These are phyloP conservation scores for Acleris holmiana DNA, from an alignment of 2,888 invertebrate species.

Conservation along the genomic window DNA sequence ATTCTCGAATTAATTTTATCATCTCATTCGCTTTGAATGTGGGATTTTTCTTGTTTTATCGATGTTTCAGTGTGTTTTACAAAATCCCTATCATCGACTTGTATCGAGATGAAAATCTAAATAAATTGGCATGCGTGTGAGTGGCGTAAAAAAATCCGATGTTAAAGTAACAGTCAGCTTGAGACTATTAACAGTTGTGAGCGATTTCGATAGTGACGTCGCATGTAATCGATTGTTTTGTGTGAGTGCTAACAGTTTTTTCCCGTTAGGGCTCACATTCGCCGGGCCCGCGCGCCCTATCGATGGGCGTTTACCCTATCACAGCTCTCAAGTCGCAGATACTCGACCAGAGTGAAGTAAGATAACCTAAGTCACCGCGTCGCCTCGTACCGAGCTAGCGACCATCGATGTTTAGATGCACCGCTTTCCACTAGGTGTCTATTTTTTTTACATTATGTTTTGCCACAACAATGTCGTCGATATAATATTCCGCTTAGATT, in stretches of 20 bases:
- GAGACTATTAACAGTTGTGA: constrained; percentile 59
- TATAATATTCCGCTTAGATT: constrained; percentile 35
- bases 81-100: constrained; percentile 20
- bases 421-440: constrained; percentile 82
- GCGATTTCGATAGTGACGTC: constrained; percentile 51
- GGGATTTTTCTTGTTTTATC: constrained; percentile 60
- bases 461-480: constrained; percentile 36
- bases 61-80: constrained; percentile 38
- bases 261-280: constrained; percentile 93
- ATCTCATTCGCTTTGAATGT: constrained; percentile 80
- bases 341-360: constrained; percentile 95
- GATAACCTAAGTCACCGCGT: constrained; percentile 82
- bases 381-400: constrained; percentile 76
- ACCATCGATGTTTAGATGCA: constrained; percentile 83
- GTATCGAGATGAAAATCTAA: constrained; percentile 17
- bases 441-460: constrained; percentile 50
- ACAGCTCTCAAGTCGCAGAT: constrained; percentile 95
- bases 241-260: constrained; percentile 86
- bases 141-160: constrained; percentile 36
- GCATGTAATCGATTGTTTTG: constrained; percentile 77
- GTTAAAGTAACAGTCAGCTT: constrained; percentile 49
- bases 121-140: constrained; percentile 66
- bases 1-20: constrained; percentile 44
- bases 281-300: constrained; percentile 95
- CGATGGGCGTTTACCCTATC: constrained; percentile 95